A percentile compares a stretch with the other conserved stretches of the same genome.
These are phyloP conservation scores for Anthopleura sola DNA, from an alignment of 64 coral and sea anemone genomes.

Conservation along the genomic window DNA sequence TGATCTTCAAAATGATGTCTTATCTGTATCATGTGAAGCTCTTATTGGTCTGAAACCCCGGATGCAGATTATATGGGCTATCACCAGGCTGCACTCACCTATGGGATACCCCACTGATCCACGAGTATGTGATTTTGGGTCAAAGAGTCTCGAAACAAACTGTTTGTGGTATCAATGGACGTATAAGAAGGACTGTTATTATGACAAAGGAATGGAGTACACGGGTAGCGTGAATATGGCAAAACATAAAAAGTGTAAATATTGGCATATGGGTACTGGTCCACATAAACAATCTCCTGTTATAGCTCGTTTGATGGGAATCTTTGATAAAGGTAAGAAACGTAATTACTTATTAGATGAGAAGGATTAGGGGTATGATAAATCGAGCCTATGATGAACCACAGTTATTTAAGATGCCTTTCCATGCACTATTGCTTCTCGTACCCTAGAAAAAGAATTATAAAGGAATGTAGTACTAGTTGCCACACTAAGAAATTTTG, in stretches of 20 bases:
- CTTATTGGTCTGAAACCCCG: slow-evolving; percentile 25
- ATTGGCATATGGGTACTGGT: slow-evolving; percentile 21
- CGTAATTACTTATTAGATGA: not conserved
- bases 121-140: slow-evolving; percentile 48
- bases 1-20: slow-evolving; percentile 60
- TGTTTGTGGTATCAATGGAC: slow-evolving; percentile 70
- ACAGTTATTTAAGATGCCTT: no score
- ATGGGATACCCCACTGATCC: slow-evolving; percentile 89
- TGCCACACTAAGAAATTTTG: no score
- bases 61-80: slow-evolving; percentile 75
- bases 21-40: slow-evolving; percentile 75
- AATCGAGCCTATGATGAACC: no score
- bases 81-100: slow-evolving; percentile 78
- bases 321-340: slow-evolving; percentile 12
- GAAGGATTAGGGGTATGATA: not conserved
- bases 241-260: slow-evolving; percentile 27
- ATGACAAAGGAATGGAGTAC: slow-evolving; percentile 67
- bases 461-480: no score
- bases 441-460: no score
- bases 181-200: slow-evolving; percentile 76
- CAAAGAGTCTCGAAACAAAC: not conserved
- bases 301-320: slow-evolving; percentile 6
- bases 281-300: not conserved
- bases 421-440: no score
- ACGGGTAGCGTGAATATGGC: slow-evolving; percentile 40